Evolutionary conservation across 2,888 invertebrate species (phyloP), one percentile per base, ranked within the genome.

Genomic region (Gymnoscelis rufifasciata): DNA sequence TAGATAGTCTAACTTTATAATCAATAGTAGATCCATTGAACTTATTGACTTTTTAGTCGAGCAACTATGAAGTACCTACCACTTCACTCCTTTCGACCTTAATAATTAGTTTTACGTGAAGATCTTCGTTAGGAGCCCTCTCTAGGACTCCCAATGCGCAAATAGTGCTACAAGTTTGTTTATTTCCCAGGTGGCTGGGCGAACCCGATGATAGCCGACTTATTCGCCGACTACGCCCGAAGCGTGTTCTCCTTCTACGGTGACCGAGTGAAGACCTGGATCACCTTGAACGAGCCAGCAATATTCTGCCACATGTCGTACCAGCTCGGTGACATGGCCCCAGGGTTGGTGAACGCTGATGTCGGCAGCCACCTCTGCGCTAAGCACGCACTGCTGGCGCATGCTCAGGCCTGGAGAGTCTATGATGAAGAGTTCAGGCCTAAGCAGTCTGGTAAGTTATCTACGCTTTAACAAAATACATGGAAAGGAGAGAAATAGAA

Each of bases 361-460:
- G 5, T 54, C 1, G 55, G 43, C 19, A 35, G 35, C 15, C 15
- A 0, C 5, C 11, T 63, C n/a, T 66, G 66, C 19, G 55, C 83
- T 0, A 92, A 93, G 62, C 90, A 92, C 61, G 63, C 91, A 30
- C 66, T 94, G 2, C 86, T 91, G 57, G 91, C 93, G 0, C 93
- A 94, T 64, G 91, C 90, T 0, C 84, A 79, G 56, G 90, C 84
- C 5, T 90, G 89, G 52, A 88, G 89, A 54, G 75, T 91, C 60
- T 91, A 90, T 57, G 81, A 90, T 24, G 62, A 79, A 3, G 75
- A 88, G 40, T 92, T 89, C 61, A 80, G 83, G 52, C 43, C 66
- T 1, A 60, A 56, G 1, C 56, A 55, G n/a, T 30, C 51, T 31
- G 59, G 59, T 59, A 7, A 43, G 46, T 43, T 7, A 0, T 1